Evolutionary conservation across 1,140 invertebrate species (phyloP).

Genomic region (Samia ricini): DNA sequence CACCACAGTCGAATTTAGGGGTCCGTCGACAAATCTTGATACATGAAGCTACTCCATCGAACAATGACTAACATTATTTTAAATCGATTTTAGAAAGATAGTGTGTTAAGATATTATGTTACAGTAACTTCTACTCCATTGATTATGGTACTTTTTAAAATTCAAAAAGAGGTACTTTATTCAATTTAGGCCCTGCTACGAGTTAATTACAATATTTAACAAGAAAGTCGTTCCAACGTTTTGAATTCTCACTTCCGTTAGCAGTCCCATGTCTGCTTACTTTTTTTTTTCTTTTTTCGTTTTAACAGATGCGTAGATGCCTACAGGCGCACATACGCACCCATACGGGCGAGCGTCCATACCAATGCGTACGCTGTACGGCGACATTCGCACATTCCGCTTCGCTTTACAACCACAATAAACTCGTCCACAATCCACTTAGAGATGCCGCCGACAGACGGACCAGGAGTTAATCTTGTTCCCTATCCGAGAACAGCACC

Average conservation of each 20-base stretch:
- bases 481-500: no score
- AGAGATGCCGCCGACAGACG: not conserved
- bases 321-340: slow-evolving; percentile 43
- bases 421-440: slow-evolving; percentile 30
- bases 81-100: no score
- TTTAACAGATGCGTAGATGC: slow-evolving; percentile 34
- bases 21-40: no score
- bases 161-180: not conserved
- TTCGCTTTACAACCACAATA: slow-evolving; percentile 45
- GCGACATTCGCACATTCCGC: slow-evolving; percentile 45
- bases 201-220: no score
- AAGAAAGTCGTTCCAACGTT: no score
- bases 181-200: no score
- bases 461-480: not conserved
- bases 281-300: not conserved
- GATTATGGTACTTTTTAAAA: not conserved
- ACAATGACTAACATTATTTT: no score
- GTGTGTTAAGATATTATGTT: not conserved
- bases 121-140: not conserved
- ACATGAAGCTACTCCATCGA: no score
- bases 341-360: slow-evolving; percentile 53
- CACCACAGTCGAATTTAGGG: no score
- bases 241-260: no score
- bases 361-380: slow-evolving; percentile 35
- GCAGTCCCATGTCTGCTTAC: not conserved